phyloP scores from a whole-genome alignment of 2,113 vertebrate genomes.

The Pomatostomus ruficeps region DNA sequence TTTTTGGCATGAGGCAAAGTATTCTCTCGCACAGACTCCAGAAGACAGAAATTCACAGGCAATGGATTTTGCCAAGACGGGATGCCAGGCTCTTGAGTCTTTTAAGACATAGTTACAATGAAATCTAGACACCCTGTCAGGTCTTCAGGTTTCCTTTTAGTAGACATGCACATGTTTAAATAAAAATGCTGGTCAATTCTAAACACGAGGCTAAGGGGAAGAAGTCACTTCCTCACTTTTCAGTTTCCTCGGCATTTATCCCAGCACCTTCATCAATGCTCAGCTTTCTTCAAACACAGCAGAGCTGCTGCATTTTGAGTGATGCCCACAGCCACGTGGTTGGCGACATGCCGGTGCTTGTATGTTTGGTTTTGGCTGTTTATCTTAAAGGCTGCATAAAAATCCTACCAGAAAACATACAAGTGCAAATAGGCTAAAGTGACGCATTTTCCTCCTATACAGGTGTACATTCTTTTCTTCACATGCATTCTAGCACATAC shows the following conservation, averaged over 20 bases:
- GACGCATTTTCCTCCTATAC: background rate
- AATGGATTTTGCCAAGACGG: background rate
- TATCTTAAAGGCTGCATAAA: background rate
- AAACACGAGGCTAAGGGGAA: background rate
- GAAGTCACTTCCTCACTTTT: conserved; percentile 46
- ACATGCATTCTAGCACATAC: background rate
- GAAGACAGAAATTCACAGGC: background rate
- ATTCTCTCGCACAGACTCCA: background rate
- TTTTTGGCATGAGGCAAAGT: background rate
- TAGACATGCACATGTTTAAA: background rate
- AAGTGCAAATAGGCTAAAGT: background rate
- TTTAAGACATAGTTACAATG: background rate
- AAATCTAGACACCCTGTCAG: background rate
- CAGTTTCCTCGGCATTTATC: conserved; percentile 24
- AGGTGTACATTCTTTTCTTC: background rate
- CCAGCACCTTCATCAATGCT: conserved; percentile 45
- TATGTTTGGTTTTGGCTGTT: background rate
- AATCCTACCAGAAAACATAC: background rate
- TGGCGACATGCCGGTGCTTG: background rate
- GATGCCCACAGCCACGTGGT: background rate
- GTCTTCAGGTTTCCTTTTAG: background rate
- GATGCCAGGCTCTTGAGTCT: background rate
- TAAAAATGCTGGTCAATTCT: background rate
- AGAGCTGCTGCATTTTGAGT: conserved; percentile 12
- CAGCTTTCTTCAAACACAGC: conserved; percentile 24